These are phyloP conservation scores for Alca torda DNA, from an alignment of 2,797 vertebrate genomes.

Conservation along the genomic window DNA sequence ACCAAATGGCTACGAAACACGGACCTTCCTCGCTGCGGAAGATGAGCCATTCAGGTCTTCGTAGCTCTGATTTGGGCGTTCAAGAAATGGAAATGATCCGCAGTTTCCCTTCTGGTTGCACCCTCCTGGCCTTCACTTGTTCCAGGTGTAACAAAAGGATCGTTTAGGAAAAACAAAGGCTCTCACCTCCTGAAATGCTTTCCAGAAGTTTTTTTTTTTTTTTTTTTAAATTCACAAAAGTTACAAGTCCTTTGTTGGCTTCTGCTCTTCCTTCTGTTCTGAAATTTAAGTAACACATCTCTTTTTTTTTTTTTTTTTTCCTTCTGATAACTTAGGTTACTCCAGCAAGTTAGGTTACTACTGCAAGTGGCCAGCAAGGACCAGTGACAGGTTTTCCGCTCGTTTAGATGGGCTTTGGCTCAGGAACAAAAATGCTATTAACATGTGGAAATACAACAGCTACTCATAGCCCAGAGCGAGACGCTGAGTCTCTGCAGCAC, in stretches of 20 bases:
- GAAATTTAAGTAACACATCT: neutral
- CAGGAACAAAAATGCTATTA: neutral
- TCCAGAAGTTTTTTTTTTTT: neutral
- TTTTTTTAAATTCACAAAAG: neutral
- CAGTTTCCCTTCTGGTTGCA: neutral
- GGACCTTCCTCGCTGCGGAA: fast-evolving
- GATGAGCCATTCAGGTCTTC: fast-evolving
- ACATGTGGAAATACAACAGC: neutral
- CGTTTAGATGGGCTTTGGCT: neutral
- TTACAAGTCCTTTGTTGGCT: neutral
- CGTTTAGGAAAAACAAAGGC: neutral
- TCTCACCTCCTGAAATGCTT: neutral
- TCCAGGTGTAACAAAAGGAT: neutral
- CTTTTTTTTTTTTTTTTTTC: neutral
- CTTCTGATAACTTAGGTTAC: neutral
- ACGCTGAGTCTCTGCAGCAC: fast-evolving
- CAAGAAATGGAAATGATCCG: neutral
- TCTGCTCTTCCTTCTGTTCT: neutral
- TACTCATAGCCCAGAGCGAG: neutral
- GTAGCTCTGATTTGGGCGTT: fast-evolving
- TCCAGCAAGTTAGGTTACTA: neutral
- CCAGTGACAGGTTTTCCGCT: neutral
- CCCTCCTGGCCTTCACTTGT: neutral
- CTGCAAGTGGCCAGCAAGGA: neutral
- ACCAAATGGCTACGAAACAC: neutral